Base-by-base conservation (phyloP, 2,888 invertebrate genomes). In the Eumacrocentrus americanus region DNA sequence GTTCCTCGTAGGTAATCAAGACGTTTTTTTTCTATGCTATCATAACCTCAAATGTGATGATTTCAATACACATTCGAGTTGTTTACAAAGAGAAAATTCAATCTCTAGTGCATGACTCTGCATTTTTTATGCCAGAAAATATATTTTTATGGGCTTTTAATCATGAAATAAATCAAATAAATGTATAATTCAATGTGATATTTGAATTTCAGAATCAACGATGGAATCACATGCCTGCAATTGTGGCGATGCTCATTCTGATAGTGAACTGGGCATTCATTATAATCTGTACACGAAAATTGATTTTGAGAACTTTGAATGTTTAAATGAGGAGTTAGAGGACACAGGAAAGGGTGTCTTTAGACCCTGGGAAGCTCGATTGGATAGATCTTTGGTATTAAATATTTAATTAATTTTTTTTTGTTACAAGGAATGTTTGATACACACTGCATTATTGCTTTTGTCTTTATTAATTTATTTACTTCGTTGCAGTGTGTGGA, bases 211-310 rank as follows among this genome's bases (percentile, higher is more conserved):
- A 46, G 34, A 55, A 46, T 42, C 9, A 38, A 40, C n/a, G 52
- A 60, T 40, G 22, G 79, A 77, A 77, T 60, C 69, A 23, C 70
- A 71, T 47, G 70, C 61, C 14, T 79, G 79, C 58, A 67, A 68
- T 46, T 79, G 79, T 42, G 74, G 76, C 48, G 59, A 47, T 58
- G 34, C 58, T 46, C 79, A 79, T 35, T 56, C 72, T n/a, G 72
- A 72, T 42, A 62, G 46, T 42, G 90, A 92, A 81, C 82, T 89
- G 73, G 93, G 92, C 2, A 79, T 91, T 48, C 87, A 90, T 67
- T 95, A 92, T 74, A 95, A 91, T 83, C 84, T 98, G 58, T 95
- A 88, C 79, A 85, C 89, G 69, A 96, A 94, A 85, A 96, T 98
- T 72, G 92, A 98, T 80, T 87, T 87, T 71, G 88, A 89, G 38